Percentiles rank a stretch among this genome's conserved stretches.
Evolutionary conservation across 2,888 invertebrate species (phyloP).

Genomic region (Orthosia gothica): DNA sequence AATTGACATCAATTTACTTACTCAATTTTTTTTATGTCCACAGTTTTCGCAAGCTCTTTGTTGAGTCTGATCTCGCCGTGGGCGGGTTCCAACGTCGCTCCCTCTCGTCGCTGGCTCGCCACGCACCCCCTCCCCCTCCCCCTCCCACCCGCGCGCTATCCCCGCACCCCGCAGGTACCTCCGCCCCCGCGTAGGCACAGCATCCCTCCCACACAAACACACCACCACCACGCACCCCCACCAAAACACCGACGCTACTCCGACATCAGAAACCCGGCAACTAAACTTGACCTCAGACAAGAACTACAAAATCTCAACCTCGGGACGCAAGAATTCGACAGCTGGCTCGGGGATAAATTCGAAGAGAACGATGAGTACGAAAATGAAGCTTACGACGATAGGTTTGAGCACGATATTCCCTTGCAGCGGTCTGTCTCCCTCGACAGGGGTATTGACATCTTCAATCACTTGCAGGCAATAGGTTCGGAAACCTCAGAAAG

Average conservation of each 20-base stretch:
- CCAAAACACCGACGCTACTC: conserved; percentile 66
- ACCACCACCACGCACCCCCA: conserved; percentile 68
- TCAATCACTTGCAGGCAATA: conserved; percentile 81
- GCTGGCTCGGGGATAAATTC: conserved; percentile 84
- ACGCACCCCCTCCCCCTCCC: conserved; percentile 91
- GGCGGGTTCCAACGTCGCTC: conserved; percentile 95
- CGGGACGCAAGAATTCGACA: conserved; percentile 79
- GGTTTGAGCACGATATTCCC: conserved; percentile 82
- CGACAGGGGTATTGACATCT: conserved; percentile 84
- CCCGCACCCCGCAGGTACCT: conserved; percentile 90
- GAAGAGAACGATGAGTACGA: conserved; percentile 74
- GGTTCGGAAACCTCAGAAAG: conserved; percentile 80
- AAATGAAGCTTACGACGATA: conserved; percentile 69
- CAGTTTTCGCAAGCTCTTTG: conserved; percentile 98
- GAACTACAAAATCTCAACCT: conserved; percentile 83
- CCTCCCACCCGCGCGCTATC: conserved; percentile 76
- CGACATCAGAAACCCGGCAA: conserved; percentile 72
- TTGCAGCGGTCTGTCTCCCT: conserved; percentile 85
- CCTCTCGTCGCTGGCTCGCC: conserved; percentile 93
- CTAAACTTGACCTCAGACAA: conserved; percentile 83
- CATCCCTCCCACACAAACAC: conserved; percentile 67
- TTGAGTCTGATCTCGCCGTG: conserved; percentile 94
- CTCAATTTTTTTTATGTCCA: conserved; percentile 45
- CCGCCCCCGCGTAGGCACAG: conserved; percentile 88
- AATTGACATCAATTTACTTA: neutral